Evolutionary conservation across 2,113 vertebrate species (phyloP).

Genomic region (Cavia aperea): DNA sequence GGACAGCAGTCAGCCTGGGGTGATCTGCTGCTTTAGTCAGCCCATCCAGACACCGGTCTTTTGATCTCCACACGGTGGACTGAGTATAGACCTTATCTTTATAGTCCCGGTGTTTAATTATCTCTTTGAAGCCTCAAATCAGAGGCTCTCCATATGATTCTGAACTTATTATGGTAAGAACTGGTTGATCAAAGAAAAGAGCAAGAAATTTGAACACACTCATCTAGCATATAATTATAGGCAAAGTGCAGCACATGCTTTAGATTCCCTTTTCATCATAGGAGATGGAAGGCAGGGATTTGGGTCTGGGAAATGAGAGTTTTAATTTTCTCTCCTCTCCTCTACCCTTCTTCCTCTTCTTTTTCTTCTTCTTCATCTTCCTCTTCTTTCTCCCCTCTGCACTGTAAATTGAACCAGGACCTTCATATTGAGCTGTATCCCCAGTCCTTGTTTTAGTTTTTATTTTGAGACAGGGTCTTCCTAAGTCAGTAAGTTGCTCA

Average conservation of each 20-base stretch:
- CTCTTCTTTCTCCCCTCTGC: fast-evolving
- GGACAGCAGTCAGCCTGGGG: background rate
- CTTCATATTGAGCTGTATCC: background rate
- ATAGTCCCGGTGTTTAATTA: slow-evolving; percentile 13
- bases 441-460: background rate
- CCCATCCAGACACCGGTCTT: background rate
- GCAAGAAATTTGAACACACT: background rate
- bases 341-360: background rate
- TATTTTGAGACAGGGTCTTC: background rate
- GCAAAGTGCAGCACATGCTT: background rate
- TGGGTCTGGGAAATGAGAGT: background rate
- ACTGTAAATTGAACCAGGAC: background rate
- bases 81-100: background rate
- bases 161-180: background rate
- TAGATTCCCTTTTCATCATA: background rate
- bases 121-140: slow-evolving; percentile 1
- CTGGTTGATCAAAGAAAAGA: background rate
- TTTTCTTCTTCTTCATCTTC: background rate
- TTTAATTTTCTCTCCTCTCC: background rate
- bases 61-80: background rate
- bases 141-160: slow-evolving; percentile 19
- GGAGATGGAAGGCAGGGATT: background rate
- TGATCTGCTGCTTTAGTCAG: background rate
- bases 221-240: background rate
- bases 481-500: background rate